Conservation (phyloP, 2,888 invertebrate genomes). For the Euphydryas editha region DNA sequence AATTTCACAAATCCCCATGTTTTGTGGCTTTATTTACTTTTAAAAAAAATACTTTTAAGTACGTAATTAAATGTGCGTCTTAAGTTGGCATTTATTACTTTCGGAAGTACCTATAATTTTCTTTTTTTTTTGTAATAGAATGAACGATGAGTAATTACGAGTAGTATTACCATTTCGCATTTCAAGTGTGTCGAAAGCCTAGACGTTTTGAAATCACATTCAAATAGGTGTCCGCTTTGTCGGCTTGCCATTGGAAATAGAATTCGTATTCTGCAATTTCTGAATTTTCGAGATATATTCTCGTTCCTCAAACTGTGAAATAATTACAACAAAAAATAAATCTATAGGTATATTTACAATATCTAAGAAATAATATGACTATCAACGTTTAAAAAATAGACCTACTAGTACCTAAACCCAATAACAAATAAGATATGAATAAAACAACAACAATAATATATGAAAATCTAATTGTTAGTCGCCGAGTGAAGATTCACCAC, state of each 20-base stretch:
- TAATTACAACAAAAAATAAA: constrained; percentile 2
- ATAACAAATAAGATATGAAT: too few species aligned
- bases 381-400: too few species aligned
- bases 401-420: too few species aligned
- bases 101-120: not conserved
- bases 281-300: constrained; percentile 26
- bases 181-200: constrained; percentile 25
- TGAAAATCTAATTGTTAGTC: not conserved
- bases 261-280: constrained; percentile 37
- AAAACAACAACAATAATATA: too few species aligned
- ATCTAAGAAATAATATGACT: too few species aligned
- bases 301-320: constrained; percentile 11
- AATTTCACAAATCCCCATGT: constrained; percentile 66
- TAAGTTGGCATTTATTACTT: not conserved
- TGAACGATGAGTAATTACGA: not conserved
- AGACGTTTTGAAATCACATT: constrained; percentile 37
- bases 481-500: not conserved
- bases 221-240: constrained; percentile 34
- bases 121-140: not conserved
- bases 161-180: constrained; percentile 9
- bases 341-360: too few species aligned
- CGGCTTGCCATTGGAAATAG: constrained; percentile 36
- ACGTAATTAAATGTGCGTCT: not conserved
- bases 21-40: constrained; percentile 61
- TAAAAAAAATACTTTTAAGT: not conserved